These are phyloP conservation scores for Eulimnadia texana DNA, from an alignment of 1,140 invertebrate species.

Conservation along the genomic window DNA sequence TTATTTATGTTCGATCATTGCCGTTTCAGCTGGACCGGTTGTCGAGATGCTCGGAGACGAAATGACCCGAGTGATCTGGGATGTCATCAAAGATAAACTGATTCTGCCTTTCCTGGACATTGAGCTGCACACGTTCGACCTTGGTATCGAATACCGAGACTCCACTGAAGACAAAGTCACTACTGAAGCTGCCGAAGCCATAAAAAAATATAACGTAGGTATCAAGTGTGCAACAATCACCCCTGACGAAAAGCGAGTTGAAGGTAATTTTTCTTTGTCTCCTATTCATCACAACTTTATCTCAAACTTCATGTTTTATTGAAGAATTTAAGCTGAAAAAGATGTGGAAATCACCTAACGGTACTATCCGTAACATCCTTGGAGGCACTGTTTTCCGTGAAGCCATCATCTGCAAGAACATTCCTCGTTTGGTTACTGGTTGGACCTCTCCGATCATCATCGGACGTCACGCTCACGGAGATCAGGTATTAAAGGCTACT, in stretches of 20 bases:
- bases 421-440: constrained; percentile 44
- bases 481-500: constrained; percentile 36
- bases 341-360: constrained; percentile 52
- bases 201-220: constrained; percentile 48
- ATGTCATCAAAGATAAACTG: constrained; percentile 46
- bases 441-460: constrained; percentile 49
- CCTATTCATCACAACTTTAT: background rate
- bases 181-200: constrained; percentile 47
- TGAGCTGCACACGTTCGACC: constrained; percentile 41
- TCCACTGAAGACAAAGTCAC: constrained; percentile 47
- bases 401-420: constrained; percentile 49
- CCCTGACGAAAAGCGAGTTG: constrained; percentile 81
- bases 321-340: constrained; percentile 46
- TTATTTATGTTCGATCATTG: too few species aligned
- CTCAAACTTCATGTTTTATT: constrained; percentile 4
- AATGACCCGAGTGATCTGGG: constrained; percentile 52
- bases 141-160: constrained; percentile 44
- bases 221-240: constrained; percentile 56
- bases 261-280: constrained; percentile 24
- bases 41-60: constrained; percentile 51
- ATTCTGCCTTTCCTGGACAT: constrained; percentile 47
- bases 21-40: constrained; percentile 30
- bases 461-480: constrained; percentile 46
- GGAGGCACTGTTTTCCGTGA: constrained; percentile 49
- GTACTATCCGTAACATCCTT: constrained; percentile 47